A percentile compares a stretch with the other conserved stretches of the same genome.
phyloP scores from a whole-genome alignment of 1,140 invertebrate species.

The Bombyx mandarina region DNA sequence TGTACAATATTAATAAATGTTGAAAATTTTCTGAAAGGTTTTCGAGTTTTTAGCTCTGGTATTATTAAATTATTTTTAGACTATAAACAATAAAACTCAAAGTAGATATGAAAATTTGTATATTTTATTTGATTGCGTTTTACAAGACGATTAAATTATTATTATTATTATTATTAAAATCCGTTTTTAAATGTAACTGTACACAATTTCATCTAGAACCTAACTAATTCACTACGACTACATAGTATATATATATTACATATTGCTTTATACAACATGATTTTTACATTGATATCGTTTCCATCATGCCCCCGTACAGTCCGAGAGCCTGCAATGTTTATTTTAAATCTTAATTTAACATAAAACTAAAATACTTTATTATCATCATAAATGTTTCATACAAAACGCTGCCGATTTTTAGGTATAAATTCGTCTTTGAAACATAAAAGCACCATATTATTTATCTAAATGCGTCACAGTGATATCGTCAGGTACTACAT shows the following conservation, averaged over 20 bases:
- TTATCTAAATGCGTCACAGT: too few relatives aligned
- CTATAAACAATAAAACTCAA: slow-evolving; percentile 23
- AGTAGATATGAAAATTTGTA: slow-evolving; percentile 66
- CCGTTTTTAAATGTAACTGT: slow-evolving; percentile 52
- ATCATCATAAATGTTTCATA: too few relatives aligned
- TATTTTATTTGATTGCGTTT: slow-evolving; percentile 68
- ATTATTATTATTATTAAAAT: slow-evolving; percentile 62
- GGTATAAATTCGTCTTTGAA: too few relatives aligned
- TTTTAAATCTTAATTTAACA: too few relatives aligned
- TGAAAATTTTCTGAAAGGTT: too few relatives aligned
- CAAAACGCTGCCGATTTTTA: too few relatives aligned
- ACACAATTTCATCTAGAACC: slow-evolving; percentile 67
- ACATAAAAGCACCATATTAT: too few relatives aligned
- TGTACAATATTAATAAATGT: too few relatives aligned
- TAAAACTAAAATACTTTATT: too few relatives aligned
- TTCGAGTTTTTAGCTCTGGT: background rate
- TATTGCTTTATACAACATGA: slow-evolving; percentile 62
- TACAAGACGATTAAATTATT: slow-evolving; percentile 69
- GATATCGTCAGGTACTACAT: too few relatives aligned
- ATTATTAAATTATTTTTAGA: slow-evolving; percentile 1
- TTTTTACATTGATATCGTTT: slow-evolving; percentile 59
- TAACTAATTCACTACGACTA: slow-evolving; percentile 53
- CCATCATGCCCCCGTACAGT: slow-evolving; percentile 15
- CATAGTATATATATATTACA: slow-evolving; percentile 63
- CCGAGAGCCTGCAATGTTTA: slow-evolving; percentile 5